phyloP scores from a whole-genome alignment of 1,140 invertebrate genomes.

The Lasaia peninsularis region DNA sequence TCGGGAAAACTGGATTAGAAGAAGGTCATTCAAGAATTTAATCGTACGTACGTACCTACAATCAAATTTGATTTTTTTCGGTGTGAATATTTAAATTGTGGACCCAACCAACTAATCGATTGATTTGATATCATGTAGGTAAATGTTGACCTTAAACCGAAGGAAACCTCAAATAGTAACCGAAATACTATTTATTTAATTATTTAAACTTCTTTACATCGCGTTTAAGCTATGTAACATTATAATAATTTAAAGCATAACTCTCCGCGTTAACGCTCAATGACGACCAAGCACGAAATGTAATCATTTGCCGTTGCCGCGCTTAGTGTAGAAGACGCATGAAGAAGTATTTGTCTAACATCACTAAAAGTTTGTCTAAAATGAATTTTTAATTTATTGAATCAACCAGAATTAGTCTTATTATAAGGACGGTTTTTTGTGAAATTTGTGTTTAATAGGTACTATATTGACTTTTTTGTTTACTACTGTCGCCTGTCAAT shows the following conservation, averaged over 20 bases:
- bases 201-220: not conserved
- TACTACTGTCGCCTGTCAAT: not conserved
- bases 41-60: too few species aligned
- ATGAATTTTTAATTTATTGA: not conserved
- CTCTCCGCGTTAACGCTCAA: not conserved
- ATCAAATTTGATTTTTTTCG: too few species aligned
- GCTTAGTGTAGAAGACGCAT: not conserved
- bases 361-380: not conserved
- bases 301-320: slow-evolving; percentile 2
- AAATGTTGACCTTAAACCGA: too few species aligned
- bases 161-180: too few species aligned
- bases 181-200: too few species aligned
- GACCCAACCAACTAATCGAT: too few species aligned
- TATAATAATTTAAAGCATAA: not conserved
- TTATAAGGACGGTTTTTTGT: not conserved
- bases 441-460: not conserved
- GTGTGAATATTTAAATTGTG: too few species aligned
- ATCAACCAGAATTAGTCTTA: not conserved
- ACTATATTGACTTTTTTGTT: not conserved
- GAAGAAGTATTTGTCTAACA: not conserved
- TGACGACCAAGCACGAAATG: not conserved
- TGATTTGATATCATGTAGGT: too few species aligned
- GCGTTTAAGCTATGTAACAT: not conserved
- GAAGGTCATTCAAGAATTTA: too few species aligned
- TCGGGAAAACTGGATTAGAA: too few species aligned